These are phyloP conservation scores for Sialia sialis DNA, from an alignment of 2,113 vertebrate species.

Conservation along the genomic window DNA sequence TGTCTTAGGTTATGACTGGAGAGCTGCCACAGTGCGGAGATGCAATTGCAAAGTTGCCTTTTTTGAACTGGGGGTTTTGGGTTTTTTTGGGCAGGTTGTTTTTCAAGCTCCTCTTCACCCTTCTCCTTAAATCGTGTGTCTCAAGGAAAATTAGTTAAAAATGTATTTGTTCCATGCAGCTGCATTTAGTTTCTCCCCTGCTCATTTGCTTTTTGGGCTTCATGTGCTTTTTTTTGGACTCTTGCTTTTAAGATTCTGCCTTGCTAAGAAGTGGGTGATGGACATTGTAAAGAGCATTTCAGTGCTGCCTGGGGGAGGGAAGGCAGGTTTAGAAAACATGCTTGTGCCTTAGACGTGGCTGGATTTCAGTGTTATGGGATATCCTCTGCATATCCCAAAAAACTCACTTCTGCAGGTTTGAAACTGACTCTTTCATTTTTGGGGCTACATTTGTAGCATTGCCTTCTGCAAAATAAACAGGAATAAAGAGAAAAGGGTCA, in stretches of 20 bases:
- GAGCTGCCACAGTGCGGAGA: background rate
- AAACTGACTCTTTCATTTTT: background rate
- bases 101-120: background rate
- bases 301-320: background rate
- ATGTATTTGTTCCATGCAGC: background rate
- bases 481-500: background rate
- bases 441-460: background rate
- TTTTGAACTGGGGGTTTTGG: background rate
- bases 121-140: background rate
- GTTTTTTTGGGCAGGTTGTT: fast-evolving
- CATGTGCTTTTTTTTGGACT: background rate
- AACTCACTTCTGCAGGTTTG: background rate
- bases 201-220: background rate
- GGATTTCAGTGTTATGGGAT: background rate
- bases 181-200: background rate
- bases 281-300: background rate
- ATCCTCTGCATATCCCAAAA: fast-evolving
- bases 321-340: fast-evolving
- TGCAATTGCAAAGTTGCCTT: background rate
- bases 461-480: background rate
- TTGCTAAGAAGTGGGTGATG: background rate
- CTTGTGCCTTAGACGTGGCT: background rate
- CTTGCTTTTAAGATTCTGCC: background rate
- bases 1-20: background rate
- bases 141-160: background rate